phyloP scores from a whole-genome alignment of 92 coral and sea anemone genomes.

The Meandrina meandrites region DNA sequence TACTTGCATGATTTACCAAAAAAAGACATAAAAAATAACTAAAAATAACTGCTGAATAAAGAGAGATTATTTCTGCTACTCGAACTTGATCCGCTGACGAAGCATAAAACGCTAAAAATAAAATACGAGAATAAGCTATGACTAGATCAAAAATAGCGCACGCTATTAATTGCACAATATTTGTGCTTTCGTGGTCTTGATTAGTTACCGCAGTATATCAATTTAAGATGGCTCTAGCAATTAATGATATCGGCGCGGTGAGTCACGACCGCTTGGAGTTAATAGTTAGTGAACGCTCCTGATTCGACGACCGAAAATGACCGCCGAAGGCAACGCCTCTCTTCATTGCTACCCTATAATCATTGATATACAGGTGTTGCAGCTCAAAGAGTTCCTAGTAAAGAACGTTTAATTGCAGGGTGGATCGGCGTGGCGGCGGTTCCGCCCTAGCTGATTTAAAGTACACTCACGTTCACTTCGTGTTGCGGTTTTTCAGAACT shows the following conservation, averaged over 20 bases:
- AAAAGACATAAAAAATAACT: background rate
- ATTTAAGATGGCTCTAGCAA: background rate
- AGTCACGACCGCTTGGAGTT: background rate
- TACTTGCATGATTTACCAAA: background rate
- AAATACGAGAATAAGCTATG: background rate
- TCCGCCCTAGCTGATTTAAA: background rate
- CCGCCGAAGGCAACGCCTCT: background rate
- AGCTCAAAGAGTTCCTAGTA: too few relatives aligned
- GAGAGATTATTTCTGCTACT: background rate
- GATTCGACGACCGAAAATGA: background rate
- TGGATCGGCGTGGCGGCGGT: too few relatives aligned
- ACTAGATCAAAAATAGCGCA: background rate
- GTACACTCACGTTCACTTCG: slow-evolving; percentile 15
- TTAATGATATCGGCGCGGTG: background rate
- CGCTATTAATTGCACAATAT: background rate
- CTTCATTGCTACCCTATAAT: background rate
- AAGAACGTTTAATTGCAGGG: too few relatives aligned
- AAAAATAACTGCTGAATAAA: background rate
- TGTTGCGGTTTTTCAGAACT: slow-evolving; percentile 11
- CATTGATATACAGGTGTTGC: too few relatives aligned
- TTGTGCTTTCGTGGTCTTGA: background rate
- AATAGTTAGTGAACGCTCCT: background rate
- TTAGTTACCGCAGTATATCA: background rate
- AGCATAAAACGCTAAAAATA: background rate
- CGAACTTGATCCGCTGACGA: background rate